phyloP scores from a whole-genome alignment of 2,797 vertebrate genomes.

The Poeciliopsis turneri region DNA sequence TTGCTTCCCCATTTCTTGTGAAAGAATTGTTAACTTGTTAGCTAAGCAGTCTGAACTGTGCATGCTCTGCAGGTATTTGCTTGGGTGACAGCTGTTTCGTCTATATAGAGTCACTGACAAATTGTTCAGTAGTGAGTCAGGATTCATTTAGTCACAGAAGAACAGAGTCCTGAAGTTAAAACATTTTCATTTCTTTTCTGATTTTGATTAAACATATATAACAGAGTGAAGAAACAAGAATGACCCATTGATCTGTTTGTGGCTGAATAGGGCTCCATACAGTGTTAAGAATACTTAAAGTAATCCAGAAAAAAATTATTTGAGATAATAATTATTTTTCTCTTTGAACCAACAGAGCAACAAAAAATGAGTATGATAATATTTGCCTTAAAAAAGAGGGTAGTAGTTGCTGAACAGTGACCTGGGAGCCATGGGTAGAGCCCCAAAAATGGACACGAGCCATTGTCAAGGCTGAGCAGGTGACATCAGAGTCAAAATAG shows the following conservation, averaged over 20 bases:
- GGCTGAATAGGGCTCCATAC: neutral
- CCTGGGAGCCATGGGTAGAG: slow-evolving; percentile 25
- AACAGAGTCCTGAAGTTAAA: neutral
- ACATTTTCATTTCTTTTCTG: neutral
- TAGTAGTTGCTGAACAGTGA: slow-evolving; percentile 17
- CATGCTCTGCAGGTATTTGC: neutral
- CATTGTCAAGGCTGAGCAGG: slow-evolving; percentile 59
- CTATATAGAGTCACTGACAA: neutral
- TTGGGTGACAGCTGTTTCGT: neutral
- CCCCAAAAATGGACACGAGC: slow-evolving; percentile 60
- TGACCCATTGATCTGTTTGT: neutral
- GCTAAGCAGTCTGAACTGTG: neutral
- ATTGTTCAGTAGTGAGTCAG: slow-evolving; percentile 1
- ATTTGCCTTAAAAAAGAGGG: neutral
- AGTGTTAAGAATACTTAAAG: too few relatives aligned
- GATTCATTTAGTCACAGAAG: neutral
- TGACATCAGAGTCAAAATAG: slow-evolving; percentile 75
- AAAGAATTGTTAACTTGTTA: neutral
- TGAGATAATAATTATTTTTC: neutral
- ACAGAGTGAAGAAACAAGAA: neutral
- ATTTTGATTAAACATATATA: neutral
- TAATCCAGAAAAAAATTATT: neutral
- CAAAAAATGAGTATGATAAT: slow-evolving; percentile 4
- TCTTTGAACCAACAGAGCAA: neutral
- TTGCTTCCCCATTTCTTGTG: too few relatives aligned